Percentiles rank a stretch among this genome's conserved stretches.
phyloP scores from a whole-genome alignment of 2,113 vertebrate genomes.

The Girardinichthys multiradiatus region DNA sequence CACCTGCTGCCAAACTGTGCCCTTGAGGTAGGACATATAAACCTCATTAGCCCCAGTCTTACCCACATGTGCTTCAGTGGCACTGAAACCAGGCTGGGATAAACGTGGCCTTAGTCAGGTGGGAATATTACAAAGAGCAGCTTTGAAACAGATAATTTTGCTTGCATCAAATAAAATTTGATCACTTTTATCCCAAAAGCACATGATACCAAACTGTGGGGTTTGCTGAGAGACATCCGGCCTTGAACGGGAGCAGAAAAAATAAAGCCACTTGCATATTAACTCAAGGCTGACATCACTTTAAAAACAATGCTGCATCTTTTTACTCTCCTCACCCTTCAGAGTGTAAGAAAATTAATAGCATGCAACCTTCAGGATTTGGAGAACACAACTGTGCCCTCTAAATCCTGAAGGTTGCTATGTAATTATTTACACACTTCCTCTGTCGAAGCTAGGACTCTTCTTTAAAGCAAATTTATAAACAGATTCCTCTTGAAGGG shows the following conservation, averaged over 20 bases:
- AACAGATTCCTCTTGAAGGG: neutral
- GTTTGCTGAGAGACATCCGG: neutral
- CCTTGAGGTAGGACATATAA: conserved; percentile 12
- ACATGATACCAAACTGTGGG: neutral
- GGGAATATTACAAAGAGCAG: neutral
- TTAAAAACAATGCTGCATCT: conserved; percentile 5
- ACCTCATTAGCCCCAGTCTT: conserved; percentile 27
- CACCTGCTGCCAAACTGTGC: conserved; percentile 14
- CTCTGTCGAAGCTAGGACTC: conserved; percentile 8
- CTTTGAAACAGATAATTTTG: neutral
- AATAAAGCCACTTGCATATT: conserved; percentile 12
- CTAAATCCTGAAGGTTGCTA: no score
- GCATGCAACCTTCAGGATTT: conserved; percentile 14
- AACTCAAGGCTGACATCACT: conserved; percentile 21
- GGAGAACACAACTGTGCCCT: neutral
- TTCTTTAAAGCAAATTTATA: neutral
- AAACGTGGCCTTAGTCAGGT: neutral
- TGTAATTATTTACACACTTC: conserved; percentile 24
- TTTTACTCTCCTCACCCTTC: neutral
- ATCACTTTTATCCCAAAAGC: neutral
- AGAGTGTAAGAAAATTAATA: conserved; percentile 25
- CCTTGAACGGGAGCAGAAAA: conserved; percentile 1
- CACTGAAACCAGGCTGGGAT: neutral
- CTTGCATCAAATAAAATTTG: conserved; percentile 20
- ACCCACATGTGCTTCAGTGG: conserved; percentile 4